Evolutionary conservation across 2,888 invertebrate genomes (phyloP).

Genomic region (Galeopsomyia nigrocyanea): DNA sequence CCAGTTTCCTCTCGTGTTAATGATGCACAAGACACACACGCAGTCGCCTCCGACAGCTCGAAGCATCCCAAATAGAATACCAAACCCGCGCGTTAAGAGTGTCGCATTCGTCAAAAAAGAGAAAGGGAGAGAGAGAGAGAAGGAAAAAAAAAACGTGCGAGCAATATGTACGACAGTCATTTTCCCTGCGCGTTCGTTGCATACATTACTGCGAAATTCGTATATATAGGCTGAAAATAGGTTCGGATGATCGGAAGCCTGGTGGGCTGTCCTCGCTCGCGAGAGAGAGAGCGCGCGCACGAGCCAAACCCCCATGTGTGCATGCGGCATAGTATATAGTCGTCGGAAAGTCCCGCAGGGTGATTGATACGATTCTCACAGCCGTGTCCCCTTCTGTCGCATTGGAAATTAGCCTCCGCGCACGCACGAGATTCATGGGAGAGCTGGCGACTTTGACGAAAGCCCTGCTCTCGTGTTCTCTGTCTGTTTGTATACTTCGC

Average conservation of each 20-base stretch:
- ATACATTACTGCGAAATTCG: slow-evolving; percentile 40
- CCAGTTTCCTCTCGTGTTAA: not conserved
- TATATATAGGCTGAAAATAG: slow-evolving; percentile 29
- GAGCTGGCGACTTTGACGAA: slow-evolving; percentile 16
- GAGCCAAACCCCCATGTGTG: not conserved
- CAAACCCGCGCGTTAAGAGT: not conserved
- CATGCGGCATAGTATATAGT: too few species aligned
- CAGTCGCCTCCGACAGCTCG: not conserved
- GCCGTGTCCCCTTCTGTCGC: slow-evolving; percentile 19
- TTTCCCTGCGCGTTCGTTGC: slow-evolving; percentile 2
- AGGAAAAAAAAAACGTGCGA: slow-evolving; percentile 28
- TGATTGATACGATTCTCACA: slow-evolving; percentile 46
- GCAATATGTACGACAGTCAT: slow-evolving; percentile 26
- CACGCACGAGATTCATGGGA: slow-evolving; percentile 37
- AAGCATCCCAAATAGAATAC: slow-evolving; percentile 8
- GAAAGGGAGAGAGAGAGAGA: too few species aligned
- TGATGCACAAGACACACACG: not conserved
- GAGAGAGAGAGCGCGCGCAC: not conserved
- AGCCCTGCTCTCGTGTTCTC: not conserved
- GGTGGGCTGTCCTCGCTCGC: slow-evolving; percentile 29
- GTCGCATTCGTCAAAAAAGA: slow-evolving; percentile 1
- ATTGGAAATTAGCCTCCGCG: slow-evolving; percentile 39
- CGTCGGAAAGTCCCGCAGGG: slow-evolving; percentile 28
- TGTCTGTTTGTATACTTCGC: too few species aligned
- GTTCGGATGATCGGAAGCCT: slow-evolving; percentile 38